Evolutionary conservation across 30 jellyfish, hydroid and myxozoan genomes (phyloP).

Genomic region (Hydractinia echinata): DNA sequence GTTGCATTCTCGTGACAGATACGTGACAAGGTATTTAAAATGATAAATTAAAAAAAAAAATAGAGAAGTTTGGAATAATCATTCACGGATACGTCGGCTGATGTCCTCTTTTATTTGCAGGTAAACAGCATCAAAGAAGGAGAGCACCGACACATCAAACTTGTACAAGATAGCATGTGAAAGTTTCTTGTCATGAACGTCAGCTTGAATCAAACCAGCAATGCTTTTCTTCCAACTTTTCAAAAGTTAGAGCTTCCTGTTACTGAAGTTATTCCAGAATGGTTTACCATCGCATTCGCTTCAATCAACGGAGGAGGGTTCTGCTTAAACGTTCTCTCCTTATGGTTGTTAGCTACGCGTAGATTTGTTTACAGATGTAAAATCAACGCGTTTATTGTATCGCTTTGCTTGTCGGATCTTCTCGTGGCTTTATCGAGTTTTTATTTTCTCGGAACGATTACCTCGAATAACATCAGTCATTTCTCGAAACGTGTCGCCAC

Average conservation of each 20-base stretch:
- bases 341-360: slow-evolving; percentile 39
- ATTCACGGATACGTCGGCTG: too few relatives aligned
- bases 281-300: slow-evolving; percentile 34
- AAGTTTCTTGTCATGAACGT: too few relatives aligned
- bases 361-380: slow-evolving; percentile 25
- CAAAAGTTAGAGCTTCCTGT: slow-evolving; percentile 12
- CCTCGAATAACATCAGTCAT: neutral
- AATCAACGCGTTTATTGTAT: slow-evolving; percentile 33
- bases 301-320: slow-evolving; percentile 35
- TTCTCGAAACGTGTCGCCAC: slow-evolving; percentile 32
- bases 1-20: too few relatives aligned
- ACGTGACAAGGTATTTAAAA: too few relatives aligned
- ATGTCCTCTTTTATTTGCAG: too few relatives aligned
- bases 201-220: too few relatives aligned
- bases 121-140: too few relatives aligned
- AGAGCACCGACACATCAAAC: too few relatives aligned
- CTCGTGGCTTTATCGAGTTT: slow-evolving; percentile 27
- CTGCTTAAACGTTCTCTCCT: slow-evolving; percentile 29
- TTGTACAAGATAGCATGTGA: too few relatives aligned
- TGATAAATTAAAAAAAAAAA: too few relatives aligned
- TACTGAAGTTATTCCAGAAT: slow-evolving; percentile 19
- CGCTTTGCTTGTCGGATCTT: slow-evolving; percentile 30
- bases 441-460: slow-evolving; percentile 27
- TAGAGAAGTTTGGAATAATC: too few relatives aligned
- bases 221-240: too few relatives aligned